Percentiles rank a stretch among this genome's conserved stretches.
These are phyloP conservation scores for Chydorus sphaericus DNA, from an alignment of 2,888 invertebrate genomes.

Conservation along the genomic window DNA sequence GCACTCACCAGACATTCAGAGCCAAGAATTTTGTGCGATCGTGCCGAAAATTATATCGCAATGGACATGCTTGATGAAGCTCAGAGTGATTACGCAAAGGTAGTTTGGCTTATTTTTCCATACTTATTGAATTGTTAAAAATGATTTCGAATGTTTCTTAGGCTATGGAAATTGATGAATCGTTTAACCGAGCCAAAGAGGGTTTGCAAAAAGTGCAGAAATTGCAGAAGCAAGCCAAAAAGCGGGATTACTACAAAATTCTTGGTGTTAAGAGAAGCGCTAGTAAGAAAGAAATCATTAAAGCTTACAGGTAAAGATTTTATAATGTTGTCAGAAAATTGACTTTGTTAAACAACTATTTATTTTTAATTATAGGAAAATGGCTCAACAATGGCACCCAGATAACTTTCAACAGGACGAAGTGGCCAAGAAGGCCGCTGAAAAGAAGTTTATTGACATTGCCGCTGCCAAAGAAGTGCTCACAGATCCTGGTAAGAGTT, in stretches of 20 bases:
- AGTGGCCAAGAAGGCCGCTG: constrained; percentile 64
- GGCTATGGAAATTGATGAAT: constrained; percentile 68
- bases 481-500: constrained; percentile 39
- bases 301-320: constrained; percentile 60
- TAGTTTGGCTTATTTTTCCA: background rate
- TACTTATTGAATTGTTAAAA: background rate
- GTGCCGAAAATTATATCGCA: constrained; percentile 77
- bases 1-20: constrained; percentile 63
- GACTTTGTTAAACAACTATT: background rate
- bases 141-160: background rate
- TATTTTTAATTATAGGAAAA: constrained; percentile 45
- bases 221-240: constrained; percentile 79
- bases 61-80: constrained; percentile 79
- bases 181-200: constrained; percentile 67
- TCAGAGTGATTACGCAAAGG: constrained; percentile 16
- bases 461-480: constrained; percentile 96
- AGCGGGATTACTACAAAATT: constrained; percentile 94
- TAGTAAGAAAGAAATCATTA: constrained; percentile 78
- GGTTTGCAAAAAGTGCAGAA: constrained; percentile 78
- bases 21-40: constrained; percentile 66
- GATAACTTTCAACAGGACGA: constrained; percentile 75
- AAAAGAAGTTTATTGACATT: constrained; percentile 95
- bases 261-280: constrained; percentile 80
- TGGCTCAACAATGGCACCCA: constrained; percentile 98
- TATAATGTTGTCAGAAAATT: background rate